Evolutionary conservation across 1,140 invertebrate genomes (phyloP).

Genomic region (Drosophila novamexicana): DNA sequence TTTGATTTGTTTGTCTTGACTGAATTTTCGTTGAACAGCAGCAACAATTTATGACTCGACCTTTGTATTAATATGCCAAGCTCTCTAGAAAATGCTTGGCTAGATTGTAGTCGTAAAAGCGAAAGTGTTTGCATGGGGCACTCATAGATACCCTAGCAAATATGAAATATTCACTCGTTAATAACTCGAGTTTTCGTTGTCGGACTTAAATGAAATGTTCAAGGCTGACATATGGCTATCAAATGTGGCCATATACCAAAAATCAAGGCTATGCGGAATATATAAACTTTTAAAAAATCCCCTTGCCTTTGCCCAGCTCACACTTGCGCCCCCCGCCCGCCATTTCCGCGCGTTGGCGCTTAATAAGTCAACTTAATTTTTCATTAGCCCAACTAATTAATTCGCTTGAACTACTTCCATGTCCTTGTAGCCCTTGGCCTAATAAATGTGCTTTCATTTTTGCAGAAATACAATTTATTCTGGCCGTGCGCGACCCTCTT

Average conservation of each 20-base stretch:
- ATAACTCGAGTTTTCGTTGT: too few relatives aligned
- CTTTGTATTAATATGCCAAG: slow-evolving; percentile 39
- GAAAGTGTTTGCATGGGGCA: neutral
- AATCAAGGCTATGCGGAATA: too few relatives aligned
- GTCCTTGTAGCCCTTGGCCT: slow-evolving; percentile 3
- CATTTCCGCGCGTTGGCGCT: neutral
- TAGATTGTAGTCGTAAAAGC: neutral
- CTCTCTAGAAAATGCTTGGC: neutral
- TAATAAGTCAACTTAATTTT: neutral
- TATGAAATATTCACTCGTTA: too few relatives aligned
- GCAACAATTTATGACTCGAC: slow-evolving; percentile 54
- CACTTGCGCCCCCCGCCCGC: too few relatives aligned
- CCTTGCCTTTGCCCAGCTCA: too few relatives aligned
- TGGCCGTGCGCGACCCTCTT: slow-evolving; percentile 24
- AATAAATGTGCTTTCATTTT: slow-evolving; percentile 30
- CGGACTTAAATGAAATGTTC: too few relatives aligned
- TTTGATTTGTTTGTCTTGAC: slow-evolving; percentile 2
- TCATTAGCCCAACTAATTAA: slow-evolving; percentile 8
- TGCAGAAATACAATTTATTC: slow-evolving; percentile 21
- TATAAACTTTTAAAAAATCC: too few relatives aligned
- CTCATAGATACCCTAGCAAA: neutral
- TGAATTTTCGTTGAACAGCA: neutral
- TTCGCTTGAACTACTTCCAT: neutral
- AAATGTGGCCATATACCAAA: too few relatives aligned
- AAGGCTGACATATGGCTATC: too few relatives aligned